Base-by-base conservation (phyloP, 1,140 invertebrate species). In the Cecropterus lyciades region DNA sequence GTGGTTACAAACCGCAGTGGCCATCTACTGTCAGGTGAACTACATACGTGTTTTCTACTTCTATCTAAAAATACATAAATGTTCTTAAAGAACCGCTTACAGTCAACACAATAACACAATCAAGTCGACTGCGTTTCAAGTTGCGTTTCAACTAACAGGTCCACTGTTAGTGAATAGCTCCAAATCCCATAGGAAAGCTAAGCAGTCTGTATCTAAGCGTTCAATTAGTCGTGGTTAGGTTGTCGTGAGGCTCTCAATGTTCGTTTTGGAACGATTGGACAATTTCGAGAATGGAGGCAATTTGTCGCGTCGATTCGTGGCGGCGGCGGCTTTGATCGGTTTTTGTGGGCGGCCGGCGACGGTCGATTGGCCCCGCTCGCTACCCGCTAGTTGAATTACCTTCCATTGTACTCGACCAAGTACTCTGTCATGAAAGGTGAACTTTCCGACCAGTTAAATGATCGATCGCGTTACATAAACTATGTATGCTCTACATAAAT, bases 301-400 rank as follows among this genome's bases (percentile, higher is more conserved):
- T 90, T 90, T 87, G 86, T 87, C 79, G 84, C 82, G 73, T 80
- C 72, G 76, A 77, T 82, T 77, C 70, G 77, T 76, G 75, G 74
- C 75, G 69, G 70, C 85, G 82, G 85, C 62, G 37, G 63, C 85
- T 91, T 89, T 89, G 86, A 89, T 81, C 56, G 67, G 81, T 89
- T 89, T 91, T 89, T 91, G 80, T 91, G 75, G 75, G 80, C 79
- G 82, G 69, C 75, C 30, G 69, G 65, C 67, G 60, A 57, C 33
- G 73, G 56, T 63, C 77, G 77, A 84, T 85, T 84, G 81, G 82
- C 71, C 67, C 73, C 65, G 79, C 46, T 80, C 15, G 33, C 27
- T 69, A 65, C 51, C 52, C 40, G 68, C 71, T 82, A 78, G 73
- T 82, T 82, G 72, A 80, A 81, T 82, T 84, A 82, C 71, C 57